A percentile compares a stretch with the other conserved stretches of the same genome.
Evolutionary conservation across 2,113 vertebrate genomes (phyloP).

Genomic region (Calypte anna): DNA sequence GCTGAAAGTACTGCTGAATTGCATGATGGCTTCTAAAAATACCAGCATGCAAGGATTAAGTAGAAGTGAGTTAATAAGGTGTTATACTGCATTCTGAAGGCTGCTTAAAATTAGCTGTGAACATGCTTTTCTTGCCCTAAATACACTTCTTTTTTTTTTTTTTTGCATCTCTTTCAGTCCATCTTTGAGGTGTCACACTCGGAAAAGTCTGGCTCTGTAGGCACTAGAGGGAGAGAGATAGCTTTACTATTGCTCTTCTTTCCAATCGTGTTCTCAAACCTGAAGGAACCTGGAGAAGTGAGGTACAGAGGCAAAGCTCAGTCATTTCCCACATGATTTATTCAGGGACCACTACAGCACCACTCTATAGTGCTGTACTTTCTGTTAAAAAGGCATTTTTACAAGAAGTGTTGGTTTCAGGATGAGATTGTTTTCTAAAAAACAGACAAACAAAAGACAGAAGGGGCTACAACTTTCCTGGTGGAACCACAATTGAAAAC

Average conservation of each 20-base stretch:
- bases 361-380: not conserved
- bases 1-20: slow-evolving; percentile 29
- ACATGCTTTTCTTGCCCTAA: slow-evolving; percentile 41
- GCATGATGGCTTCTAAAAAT: slow-evolving; percentile 50
- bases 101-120: slow-evolving; percentile 55
- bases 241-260: slow-evolving; percentile 6
- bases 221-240: not conserved
- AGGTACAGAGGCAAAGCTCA: not conserved
- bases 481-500: not conserved
- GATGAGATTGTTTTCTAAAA: not conserved
- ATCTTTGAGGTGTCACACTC: slow-evolving; percentile 8
- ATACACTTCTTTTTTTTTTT: not conserved
- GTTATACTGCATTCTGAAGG: slow-evolving; percentile 20
- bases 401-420: not conserved
- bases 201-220: not conserved
- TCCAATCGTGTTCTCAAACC: not conserved
- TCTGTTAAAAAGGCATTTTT: not conserved
- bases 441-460: not conserved
- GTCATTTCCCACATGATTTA: not conserved
- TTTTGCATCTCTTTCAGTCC: not conserved
- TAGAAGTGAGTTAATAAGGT: slow-evolving; percentile 40
- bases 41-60: slow-evolving; percentile 28
- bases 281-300: not conserved
- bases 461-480: not conserved
- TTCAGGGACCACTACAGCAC: rapidly evolving